Conservation (phyloP, 2,888 invertebrate species). For the Parochlus steinenii region DNA sequence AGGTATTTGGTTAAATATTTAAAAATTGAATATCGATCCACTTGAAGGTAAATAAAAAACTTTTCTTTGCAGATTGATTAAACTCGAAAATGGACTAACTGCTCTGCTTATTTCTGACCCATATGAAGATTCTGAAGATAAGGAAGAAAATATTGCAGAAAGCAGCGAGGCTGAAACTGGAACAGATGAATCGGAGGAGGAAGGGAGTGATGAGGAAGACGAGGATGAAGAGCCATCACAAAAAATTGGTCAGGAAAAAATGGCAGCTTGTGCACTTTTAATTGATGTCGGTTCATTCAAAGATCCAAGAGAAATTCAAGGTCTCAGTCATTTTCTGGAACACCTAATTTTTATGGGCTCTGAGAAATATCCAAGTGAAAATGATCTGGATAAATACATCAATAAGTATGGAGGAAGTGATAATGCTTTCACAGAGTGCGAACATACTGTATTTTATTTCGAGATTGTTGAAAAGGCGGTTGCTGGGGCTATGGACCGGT, state of each 20-base stretch:
- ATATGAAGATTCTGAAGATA: conserved; percentile 3
- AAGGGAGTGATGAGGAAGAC: conserved; percentile 15
- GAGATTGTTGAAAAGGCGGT: conserved; percentile 70
- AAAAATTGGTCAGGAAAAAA: conserved; percentile 24
- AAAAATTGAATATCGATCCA: too few relatives aligned
- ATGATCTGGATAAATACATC: conserved; percentile 65
- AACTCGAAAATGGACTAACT: conserved; percentile 51
- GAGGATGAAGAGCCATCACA: conserved; percentile 16
- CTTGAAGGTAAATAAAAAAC: too few relatives aligned
- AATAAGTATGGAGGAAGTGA: conserved; percentile 71
- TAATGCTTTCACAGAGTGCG: conserved; percentile 78
- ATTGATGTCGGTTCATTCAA: conserved; percentile 65
- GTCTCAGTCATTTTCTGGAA: conserved; percentile 71
- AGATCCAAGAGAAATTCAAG: conserved; percentile 59
- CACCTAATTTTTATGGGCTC: conserved; percentile 94
- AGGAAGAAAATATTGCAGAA: background rate
- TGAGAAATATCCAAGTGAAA: conserved; percentile 71
- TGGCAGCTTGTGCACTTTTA: conserved; percentile 58
- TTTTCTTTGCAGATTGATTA: too few relatives aligned
- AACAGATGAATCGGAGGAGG: conserved; percentile 17
- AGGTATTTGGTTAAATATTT: too few relatives aligned
- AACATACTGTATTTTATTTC: conserved; percentile 77
- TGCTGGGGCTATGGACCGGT: conserved; percentile 60
- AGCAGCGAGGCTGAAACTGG: conserved; percentile 14
- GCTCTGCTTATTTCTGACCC: conserved; percentile 40